Conservation (phyloP, 2,888 invertebrate genomes). For the Hybos culiciformis region DNA sequence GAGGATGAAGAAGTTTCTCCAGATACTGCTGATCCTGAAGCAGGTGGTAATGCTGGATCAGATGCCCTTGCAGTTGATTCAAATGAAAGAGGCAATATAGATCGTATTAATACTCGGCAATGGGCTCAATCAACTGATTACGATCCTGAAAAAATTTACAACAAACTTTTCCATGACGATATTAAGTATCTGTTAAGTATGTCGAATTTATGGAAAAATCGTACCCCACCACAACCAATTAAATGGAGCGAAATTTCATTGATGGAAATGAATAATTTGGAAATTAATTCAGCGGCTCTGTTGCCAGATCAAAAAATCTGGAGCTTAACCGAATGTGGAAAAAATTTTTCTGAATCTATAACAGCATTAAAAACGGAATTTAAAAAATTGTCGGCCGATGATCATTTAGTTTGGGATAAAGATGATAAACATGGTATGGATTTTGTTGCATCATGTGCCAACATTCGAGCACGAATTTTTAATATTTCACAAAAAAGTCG, state of each 20-base stretch:
- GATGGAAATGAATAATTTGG: constrained; percentile 22
- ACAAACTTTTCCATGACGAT: constrained; percentile 88
- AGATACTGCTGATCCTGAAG: constrained; percentile 90
- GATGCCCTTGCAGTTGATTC: constrained; percentile 37
- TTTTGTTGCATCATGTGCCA: constrained; percentile 92
- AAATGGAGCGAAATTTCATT: constrained; percentile 46
- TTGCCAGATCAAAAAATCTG: constrained; percentile 65
- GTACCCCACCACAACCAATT: constrained; percentile 71
- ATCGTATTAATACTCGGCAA: constrained; percentile 59
- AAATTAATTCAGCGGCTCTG: constrained; percentile 34
- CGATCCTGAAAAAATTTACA: constrained; percentile 71
- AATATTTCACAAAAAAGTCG: constrained; percentile 73
- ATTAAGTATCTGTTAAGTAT: constrained; percentile 88
- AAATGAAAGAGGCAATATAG: constrained; percentile 38
- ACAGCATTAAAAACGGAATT: constrained; percentile 47
- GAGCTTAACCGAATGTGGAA: constrained; percentile 61
- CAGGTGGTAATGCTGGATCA: constrained; percentile 54
- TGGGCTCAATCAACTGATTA: constrained; percentile 82
- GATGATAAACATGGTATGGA: constrained; percentile 89
- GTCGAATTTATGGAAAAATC: constrained; percentile 89
- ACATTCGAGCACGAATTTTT: constrained; percentile 83
- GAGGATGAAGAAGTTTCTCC: constrained; percentile 97
- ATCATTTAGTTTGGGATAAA: constrained; percentile 91
- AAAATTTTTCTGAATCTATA: constrained; percentile 57
- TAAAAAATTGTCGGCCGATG: constrained; percentile 39